A percentile compares a stretch with the other conserved stretches of the same genome.
phyloP scores from a whole-genome alignment of 2,888 invertebrate species.

The Rugalucina vietnamica region DNA sequence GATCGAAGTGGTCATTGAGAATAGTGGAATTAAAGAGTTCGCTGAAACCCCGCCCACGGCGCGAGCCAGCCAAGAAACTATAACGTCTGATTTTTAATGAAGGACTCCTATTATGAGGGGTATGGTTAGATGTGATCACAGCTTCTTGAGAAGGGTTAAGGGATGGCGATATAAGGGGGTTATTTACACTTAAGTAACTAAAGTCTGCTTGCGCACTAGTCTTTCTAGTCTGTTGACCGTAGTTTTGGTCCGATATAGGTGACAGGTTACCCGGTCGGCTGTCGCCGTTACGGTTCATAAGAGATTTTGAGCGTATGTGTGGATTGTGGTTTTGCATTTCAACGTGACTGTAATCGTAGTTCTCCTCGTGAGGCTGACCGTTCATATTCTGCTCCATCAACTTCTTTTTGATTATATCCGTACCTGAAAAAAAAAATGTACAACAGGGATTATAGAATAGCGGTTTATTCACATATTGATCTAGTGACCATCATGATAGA shows the following conservation, averaged over 20 bases:
- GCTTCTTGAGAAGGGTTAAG: constrained; percentile 63
- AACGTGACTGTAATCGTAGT: constrained; percentile 73
- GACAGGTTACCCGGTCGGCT: constrained; percentile 51
- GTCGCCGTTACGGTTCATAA: constrained; percentile 63
- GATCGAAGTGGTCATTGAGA: constrained; percentile 83
- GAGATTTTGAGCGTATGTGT: constrained; percentile 75
- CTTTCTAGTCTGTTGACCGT: constrained; percentile 48
- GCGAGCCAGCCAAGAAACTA: constrained; percentile 80
- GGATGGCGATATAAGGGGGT: constrained; percentile 60
- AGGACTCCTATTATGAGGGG: constrained; percentile 75
- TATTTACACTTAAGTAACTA: constrained; percentile 63
- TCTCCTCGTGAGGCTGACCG: constrained; percentile 67
- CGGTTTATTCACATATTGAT: no score
- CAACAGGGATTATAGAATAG: no score
- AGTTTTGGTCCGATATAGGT: constrained; percentile 51
- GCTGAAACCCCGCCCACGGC: constrained; percentile 78
- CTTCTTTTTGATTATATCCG: constrained; percentile 80
- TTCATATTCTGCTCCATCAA: constrained; percentile 71
- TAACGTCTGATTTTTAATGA: constrained; percentile 80
- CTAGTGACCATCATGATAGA: no score
- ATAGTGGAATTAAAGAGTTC: constrained; percentile 82
- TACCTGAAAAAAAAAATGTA: constrained; percentile 73
- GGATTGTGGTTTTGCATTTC: constrained; percentile 78
- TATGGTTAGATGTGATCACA: constrained; percentile 68
- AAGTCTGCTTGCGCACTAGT: constrained; percentile 62